A percentile compares a stretch with the other conserved stretches of the same genome.
phyloP scores from a whole-genome alignment of 1,140 invertebrate genomes.

The Leptinotarsa undecemlineata region DNA sequence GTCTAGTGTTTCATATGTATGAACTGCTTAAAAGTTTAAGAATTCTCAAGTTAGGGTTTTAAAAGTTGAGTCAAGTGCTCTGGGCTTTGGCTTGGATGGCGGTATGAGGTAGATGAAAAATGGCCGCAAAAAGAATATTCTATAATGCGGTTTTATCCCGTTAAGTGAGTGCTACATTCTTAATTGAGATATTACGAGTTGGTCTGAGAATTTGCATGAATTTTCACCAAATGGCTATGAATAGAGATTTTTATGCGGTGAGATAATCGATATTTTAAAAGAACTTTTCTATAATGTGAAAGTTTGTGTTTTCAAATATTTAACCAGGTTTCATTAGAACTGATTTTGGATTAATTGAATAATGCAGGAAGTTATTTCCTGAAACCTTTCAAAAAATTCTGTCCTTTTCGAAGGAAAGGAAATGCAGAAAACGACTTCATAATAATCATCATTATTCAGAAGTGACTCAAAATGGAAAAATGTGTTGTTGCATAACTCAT shows the following conservation, averaged over 20 bases:
- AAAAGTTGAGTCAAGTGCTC: constrained; percentile 20
- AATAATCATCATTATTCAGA: too few relatives aligned
- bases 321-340: too few relatives aligned
- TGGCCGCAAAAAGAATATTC: constrained; percentile 2
- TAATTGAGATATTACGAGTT: constrained; percentile 4
- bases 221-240: constrained; percentile 2
- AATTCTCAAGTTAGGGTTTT: constrained; percentile 28
- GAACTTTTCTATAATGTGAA: too few relatives aligned
- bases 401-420: too few relatives aligned
- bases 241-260: background rate
- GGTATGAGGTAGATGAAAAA: constrained; percentile 21
- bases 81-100: background rate
- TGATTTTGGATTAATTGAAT: too few relatives aligned
- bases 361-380: too few relatives aligned
- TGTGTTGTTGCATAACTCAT: too few relatives aligned
- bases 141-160: constrained; percentile 9
- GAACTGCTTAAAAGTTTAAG: constrained; percentile 30
- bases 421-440: too few relatives aligned
- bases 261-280: too few relatives aligned
- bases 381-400: too few relatives aligned
- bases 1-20: constrained; percentile 35
- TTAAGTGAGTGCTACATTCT: constrained; percentile 9
- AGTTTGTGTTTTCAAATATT: too few relatives aligned
- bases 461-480: too few relatives aligned
- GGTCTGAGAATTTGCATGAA: constrained; percentile 10